phyloP scores from a whole-genome alignment of 37 sponge, comb jelly and placozoan genomes.

The Chondrosia reniformis region DNA sequence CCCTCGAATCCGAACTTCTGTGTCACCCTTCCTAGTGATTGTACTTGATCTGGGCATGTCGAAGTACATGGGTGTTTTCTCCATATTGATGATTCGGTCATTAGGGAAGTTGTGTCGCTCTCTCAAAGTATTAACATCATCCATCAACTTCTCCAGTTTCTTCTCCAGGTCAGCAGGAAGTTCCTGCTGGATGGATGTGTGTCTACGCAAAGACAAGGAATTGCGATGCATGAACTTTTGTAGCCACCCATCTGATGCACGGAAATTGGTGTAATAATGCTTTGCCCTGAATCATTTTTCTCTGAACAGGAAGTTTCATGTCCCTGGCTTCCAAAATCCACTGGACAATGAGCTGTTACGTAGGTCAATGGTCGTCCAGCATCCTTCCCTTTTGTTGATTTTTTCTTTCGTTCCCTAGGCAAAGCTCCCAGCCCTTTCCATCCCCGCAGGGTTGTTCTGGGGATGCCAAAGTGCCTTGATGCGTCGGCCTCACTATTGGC shows the following conservation, averaged over 20 bases:
- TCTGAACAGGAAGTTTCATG: constrained; percentile 7
- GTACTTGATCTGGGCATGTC: constrained; percentile 23
- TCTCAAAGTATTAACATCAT: neutral
- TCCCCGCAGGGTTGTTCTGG: neutral
- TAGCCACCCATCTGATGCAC: constrained; percentile 43
- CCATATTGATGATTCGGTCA: constrained; percentile 13
- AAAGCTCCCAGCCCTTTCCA: neutral
- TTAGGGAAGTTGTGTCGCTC: constrained; percentile 6
- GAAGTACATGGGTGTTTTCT: constrained; percentile 23
- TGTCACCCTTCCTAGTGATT: neutral
- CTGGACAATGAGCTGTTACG: neutral
- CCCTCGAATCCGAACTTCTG: neutral
- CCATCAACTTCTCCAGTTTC: constrained; percentile 26
- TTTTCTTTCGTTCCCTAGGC: neutral
- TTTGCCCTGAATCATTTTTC: constrained; percentile 6
- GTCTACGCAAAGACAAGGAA: constrained; percentile 1
- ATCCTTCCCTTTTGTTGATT: neutral
- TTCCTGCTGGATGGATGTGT: constrained; percentile 30
- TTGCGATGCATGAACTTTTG: constrained; percentile 23
- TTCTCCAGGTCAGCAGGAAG: constrained; percentile 29
- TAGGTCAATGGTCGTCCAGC: too few species aligned
- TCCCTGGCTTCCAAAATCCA: constrained; percentile 30
- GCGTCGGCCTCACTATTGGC: neutral
- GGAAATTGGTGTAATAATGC: constrained; percentile 16
- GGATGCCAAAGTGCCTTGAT: constrained; percentile 5